Percentiles rank a stretch among this genome's conserved stretches.
Conservation (phyloP, 2,888 invertebrate genomes). For the Sphinx pinastri region DNA sequence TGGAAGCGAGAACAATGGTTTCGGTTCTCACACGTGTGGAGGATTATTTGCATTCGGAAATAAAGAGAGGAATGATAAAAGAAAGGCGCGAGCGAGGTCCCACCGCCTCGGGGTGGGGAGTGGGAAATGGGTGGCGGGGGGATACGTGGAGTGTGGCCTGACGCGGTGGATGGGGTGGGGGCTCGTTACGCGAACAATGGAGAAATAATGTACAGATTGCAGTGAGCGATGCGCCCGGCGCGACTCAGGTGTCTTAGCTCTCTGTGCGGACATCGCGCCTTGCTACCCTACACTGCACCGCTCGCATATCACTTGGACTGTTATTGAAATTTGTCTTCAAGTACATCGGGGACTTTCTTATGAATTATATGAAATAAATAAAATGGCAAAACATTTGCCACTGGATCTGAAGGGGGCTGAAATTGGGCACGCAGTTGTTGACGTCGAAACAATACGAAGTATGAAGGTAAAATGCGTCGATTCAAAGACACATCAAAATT, state of each 20-base stretch:
- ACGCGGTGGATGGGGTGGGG: conserved; percentile 61
- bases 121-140: conserved; percentile 70
- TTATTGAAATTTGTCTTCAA: neutral
- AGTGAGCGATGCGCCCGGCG: conserved; percentile 83
- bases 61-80: conserved; percentile 84
- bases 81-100: conserved; percentile 84
- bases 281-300: conserved; percentile 12
- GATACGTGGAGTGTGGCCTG: conserved; percentile 52
- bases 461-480: too few relatives aligned
- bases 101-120: conserved; percentile 82
- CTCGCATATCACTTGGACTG: neutral
- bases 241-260: conserved; percentile 80
- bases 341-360: too few relatives aligned
- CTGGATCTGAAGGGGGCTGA: too few relatives aligned
- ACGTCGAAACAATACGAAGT: too few relatives aligned
- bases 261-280: conserved; percentile 72
- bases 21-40: conserved; percentile 85
- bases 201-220: conserved; percentile 85
- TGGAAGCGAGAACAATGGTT: conserved; percentile 83
- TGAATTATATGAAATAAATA: too few relatives aligned
- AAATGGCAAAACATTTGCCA: too few relatives aligned
- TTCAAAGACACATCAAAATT: too few relatives aligned
- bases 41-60: conserved; percentile 86
- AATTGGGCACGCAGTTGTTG: too few relatives aligned
- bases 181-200: conserved; percentile 85